Percentiles rank a stretch among this genome's conserved stretches.
Conservation (phyloP, 2,797 vertebrate species). For the Nannoperca obscura region DNA sequence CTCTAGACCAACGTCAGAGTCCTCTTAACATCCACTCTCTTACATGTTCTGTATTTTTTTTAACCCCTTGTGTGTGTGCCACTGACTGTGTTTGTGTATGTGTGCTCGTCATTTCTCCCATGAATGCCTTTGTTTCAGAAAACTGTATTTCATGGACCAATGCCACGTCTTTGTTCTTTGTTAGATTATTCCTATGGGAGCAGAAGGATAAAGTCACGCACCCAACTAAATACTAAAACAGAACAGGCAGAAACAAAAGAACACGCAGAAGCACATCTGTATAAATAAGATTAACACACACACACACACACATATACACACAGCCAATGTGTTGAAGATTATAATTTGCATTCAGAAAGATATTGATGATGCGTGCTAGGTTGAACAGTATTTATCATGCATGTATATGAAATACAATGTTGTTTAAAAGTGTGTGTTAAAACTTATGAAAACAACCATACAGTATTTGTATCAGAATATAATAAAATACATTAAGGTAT, state of each 20-base stretch:
- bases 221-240: slow-evolving; percentile 32
- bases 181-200: slow-evolving; percentile 29
- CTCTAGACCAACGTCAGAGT: neutral
- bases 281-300: slow-evolving; percentile 26
- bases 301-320: neutral
- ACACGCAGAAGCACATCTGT: slow-evolving; percentile 18
- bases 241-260: slow-evolving; percentile 25
- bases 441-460: neutral
- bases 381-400: neutral
- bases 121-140: slow-evolving; percentile 12
- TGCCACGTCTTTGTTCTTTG: slow-evolving; percentile 50
- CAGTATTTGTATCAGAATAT: neutral
- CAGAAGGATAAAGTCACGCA: slow-evolving; percentile 21
- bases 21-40: neutral
- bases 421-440: neutral
- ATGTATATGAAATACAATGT: neutral
- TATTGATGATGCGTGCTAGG: neutral
- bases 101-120: slow-evolving; percentile 4
- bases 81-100: neutral
- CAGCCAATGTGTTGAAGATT: neutral
- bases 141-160: slow-evolving; percentile 33
- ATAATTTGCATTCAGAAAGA: slow-evolving; percentile 15
- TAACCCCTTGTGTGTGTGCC: neutral
- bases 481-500: neutral
- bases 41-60: slow-evolving; percentile 1